Evolutionary conservation across 2,113 vertebrate genomes (phyloP), one percentile per base, ranked within the genome.

Genomic region (Pholis gunnellus): DNA sequence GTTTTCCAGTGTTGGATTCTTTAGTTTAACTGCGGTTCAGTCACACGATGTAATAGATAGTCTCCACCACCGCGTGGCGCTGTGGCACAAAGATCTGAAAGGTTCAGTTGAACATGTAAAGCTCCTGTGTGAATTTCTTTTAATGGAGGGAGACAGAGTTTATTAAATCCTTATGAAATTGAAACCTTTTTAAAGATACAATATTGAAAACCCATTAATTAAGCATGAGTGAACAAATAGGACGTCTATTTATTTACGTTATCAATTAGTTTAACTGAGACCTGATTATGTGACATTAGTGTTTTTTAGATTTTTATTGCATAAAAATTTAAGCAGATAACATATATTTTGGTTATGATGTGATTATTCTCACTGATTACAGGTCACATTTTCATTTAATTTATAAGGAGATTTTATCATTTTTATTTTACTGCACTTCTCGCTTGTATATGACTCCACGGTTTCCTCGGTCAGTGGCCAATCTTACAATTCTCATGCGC

Each of bases 51-150:
- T 60, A 59, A 34, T 9, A 25, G 3, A 52, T 14, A 29, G 2
- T 59, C 15, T 22, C 1, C 1, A n/a, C 72, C 85, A 78, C 52
- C 15, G 66, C 69, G 68, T 59, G 83, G 22, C 4, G 72, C n/a
- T 61, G 48, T 72, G 0, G 42, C 17, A 22, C 29, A 78, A n/a
- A 78, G 3, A 50, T 54, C 6, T 71, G n/a, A 67, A 17, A 4
- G 8, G 27, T 52, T 3, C 9, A n/a, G 18, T 2, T 52, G 11
- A 54, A 25, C 18, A n/a, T 2, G 7, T 13, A 0, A 29, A 48
- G 11, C 4, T 22, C 48, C 13, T 52, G 15, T 27, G 38, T 27
- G 38, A 57, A 54, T 56, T 61, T 59, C 17, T 25, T 56, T 57
- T 3, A 57, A 13, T 29, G 9, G 11, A 38, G 36, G 34, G 27